Conservation (phyloP, 2,888 invertebrate species). For the Melipona bicolor region DNA sequence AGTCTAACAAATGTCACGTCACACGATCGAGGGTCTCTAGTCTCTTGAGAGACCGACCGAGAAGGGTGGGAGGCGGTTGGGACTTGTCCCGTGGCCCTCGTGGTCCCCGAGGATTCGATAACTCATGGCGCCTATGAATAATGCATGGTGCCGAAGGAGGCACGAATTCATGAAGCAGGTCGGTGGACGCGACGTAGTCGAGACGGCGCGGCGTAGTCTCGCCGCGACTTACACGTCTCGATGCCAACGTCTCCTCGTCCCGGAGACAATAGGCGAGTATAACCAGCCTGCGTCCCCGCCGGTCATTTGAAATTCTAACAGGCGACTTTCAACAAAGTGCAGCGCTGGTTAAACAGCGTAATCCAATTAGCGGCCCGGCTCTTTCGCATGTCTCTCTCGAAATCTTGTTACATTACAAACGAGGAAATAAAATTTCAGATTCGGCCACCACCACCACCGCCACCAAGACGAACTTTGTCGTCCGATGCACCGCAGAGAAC, state of each 20-base stretch:
- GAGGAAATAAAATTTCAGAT: constrained; percentile 48
- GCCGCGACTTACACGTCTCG: constrained; percentile 47
- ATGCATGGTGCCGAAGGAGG: constrained; percentile 57
- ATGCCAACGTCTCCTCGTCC: constrained; percentile 44
- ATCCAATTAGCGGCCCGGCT: constrained; percentile 62
- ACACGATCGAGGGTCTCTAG: constrained; percentile 47
- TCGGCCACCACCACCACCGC: too few relatives aligned
- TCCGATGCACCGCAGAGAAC: neutral
- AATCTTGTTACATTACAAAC: constrained; percentile 55
- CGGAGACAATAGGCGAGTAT: constrained; percentile 63
- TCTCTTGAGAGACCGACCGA: neutral
- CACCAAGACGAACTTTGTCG: neutral
- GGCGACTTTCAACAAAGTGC: constrained; percentile 52
- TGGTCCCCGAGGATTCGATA: constrained; percentile 59
- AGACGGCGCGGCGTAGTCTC: constrained; percentile 44
- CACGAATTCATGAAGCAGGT: constrained; percentile 69
- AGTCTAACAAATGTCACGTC: constrained; percentile 68
- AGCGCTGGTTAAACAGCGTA: constrained; percentile 63
- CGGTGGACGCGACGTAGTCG: constrained; percentile 15
- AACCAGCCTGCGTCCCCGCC: constrained; percentile 34
- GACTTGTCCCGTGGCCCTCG: constrained; percentile 5
- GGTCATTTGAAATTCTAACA: constrained; percentile 66
- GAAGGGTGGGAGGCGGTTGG: neutral
- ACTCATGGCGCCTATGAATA: constrained; percentile 71
- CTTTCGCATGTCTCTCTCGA: constrained; percentile 50